A percentile compares a stretch with the other conserved stretches of the same genome.
Evolutionary conservation across 2,113 vertebrate genomes (phyloP).

Genomic region (Hemichromis elongatus): DNA sequence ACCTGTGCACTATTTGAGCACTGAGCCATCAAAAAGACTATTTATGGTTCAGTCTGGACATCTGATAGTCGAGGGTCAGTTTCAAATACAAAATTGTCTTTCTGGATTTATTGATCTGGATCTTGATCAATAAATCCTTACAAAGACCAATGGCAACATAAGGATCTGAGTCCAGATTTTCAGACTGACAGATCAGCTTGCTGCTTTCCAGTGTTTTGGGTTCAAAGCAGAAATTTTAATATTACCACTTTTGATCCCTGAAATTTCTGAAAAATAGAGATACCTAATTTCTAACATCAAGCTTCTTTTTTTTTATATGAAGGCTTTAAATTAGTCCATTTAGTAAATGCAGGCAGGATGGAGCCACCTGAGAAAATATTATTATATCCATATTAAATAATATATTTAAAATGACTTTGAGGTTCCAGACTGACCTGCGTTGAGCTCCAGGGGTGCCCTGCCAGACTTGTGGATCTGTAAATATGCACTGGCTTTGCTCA

Average conservation of each 20-base stretch:
- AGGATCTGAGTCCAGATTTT: not conserved
- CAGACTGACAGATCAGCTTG: not conserved
- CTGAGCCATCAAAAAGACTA: not conserved
- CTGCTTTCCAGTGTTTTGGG: not conserved
- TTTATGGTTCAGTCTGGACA: rapidly evolving
- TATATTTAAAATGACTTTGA: not conserved
- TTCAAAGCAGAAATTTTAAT: not conserved
- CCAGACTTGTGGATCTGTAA: constrained; percentile 78
- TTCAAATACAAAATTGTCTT: not conserved
- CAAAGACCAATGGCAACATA: not conserved
- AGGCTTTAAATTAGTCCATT: not conserved
- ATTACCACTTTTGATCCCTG: not conserved
- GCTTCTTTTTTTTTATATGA: not conserved
- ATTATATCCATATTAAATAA: too few relatives aligned
- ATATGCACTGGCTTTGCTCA: constrained; percentile 78
- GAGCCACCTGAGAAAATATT: not conserved
- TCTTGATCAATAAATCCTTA: not conserved
- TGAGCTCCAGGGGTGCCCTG: constrained; percentile 72
- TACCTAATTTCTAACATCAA: not conserved
- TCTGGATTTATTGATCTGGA: rapidly evolving
- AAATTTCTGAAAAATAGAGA: not conserved
- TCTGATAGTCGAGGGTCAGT: not conserved
- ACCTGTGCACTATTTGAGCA: not conserved
- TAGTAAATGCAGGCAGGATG: not conserved
- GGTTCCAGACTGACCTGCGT: constrained; percentile 72